phyloP scores from a whole-genome alignment of 2,888 invertebrate genomes.

The Drosophila lacicola region DNA sequence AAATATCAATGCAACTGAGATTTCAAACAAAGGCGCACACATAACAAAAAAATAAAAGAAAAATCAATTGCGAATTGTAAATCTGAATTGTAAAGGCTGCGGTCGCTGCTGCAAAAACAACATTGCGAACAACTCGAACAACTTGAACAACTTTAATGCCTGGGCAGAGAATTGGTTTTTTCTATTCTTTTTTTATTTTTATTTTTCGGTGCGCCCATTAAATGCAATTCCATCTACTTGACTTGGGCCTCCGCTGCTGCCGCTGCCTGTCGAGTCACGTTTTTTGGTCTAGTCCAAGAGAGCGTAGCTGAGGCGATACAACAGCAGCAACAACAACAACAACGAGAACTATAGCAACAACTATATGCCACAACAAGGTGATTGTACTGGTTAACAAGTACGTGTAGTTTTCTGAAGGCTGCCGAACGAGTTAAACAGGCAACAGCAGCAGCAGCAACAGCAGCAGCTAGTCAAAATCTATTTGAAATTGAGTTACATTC shows the following conservation, averaged over 20 bases:
- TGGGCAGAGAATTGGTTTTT: conserved; percentile 57
- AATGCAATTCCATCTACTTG: conserved; percentile 78
- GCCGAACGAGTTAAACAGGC: conserved; percentile 65
- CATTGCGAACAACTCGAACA: conserved; percentile 20
- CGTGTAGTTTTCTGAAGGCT: conserved; percentile 77
- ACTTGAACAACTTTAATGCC: conserved; percentile 51
- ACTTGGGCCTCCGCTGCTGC: conserved; percentile 35
- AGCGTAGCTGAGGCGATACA: conserved; percentile 7
- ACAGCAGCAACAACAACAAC: neutral
- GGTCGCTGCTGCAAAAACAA: conserved; percentile 26
- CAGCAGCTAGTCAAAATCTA: conserved; percentile 48
- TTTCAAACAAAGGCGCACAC: conserved; percentile 49
- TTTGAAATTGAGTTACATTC: conserved; percentile 74
- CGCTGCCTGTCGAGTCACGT: conserved; percentile 66
- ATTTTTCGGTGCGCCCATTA: conserved; percentile 66
- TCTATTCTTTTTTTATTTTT: conserved; percentile 1
- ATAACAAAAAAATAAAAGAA: conserved; percentile 18
- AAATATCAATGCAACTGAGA: conserved; percentile 64
- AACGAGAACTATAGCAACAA: conserved; percentile 1
- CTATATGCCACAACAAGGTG: conserved; percentile 54
- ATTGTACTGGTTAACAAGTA: conserved; percentile 76
- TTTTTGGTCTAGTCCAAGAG: conserved; percentile 54
- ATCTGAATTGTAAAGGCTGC: conserved; percentile 73
- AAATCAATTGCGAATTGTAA: conserved; percentile 64
- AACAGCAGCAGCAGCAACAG: conserved; percentile 1